Conservation (phyloP, 2,113 vertebrate genomes). For the Cebidichthys violaceus region DNA sequence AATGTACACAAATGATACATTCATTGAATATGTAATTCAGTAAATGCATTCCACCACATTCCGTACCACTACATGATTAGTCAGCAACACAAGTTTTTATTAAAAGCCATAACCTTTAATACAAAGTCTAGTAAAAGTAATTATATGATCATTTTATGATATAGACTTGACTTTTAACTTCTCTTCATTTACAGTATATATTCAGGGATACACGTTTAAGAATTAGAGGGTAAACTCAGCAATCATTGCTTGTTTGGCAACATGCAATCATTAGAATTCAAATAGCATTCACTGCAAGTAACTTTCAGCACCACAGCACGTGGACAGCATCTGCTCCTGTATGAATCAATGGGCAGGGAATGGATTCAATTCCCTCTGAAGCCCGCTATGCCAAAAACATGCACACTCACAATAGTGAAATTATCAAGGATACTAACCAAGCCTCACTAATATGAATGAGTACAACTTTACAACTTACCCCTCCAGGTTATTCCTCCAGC, state of each 20-base stretch:
- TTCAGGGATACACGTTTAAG: neutral
- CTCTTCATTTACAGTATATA: neutral
- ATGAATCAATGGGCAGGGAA: conserved; percentile 38
- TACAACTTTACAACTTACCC: conserved; percentile 77
- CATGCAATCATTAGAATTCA: conserved; percentile 27
- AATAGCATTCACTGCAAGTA: conserved; percentile 32
- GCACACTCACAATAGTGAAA: conserved; percentile 1
- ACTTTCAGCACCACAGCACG: conserved; percentile 62
- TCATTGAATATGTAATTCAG: neutral
- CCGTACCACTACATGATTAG: neutral
- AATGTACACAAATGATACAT: neutral
- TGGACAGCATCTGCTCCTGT: conserved; percentile 44
- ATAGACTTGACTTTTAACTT: neutral
- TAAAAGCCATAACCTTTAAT: neutral
- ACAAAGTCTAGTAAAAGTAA: neutral
- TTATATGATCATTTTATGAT: neutral
- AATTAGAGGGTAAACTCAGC: neutral
- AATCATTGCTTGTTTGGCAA: neutral
- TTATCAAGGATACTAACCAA: neutral
- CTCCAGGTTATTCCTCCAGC: conserved; percentile 54
- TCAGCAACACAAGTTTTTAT: neutral
- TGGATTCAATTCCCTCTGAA: conserved; percentile 25
- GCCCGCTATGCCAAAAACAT: conserved; percentile 21
- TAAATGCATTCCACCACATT: neutral
- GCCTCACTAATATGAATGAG: conserved; percentile 19